Evolutionary conservation across 2,797 vertebrate species (phyloP).

Genomic region (Neomorphus geoffroyi): DNA sequence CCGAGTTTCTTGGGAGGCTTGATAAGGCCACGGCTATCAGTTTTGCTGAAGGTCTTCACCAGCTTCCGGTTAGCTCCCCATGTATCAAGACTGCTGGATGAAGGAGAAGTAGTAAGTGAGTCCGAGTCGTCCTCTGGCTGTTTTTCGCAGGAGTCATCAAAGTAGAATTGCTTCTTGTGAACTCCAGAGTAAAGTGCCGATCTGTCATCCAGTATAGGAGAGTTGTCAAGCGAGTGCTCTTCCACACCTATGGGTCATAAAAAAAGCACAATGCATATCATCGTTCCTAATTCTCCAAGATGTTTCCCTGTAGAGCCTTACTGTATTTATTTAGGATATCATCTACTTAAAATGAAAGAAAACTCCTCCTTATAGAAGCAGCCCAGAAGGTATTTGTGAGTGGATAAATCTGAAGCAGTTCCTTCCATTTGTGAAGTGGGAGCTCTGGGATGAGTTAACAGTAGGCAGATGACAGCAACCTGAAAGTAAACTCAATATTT

Average conservation of each 20-base stretch:
- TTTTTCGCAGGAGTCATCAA: conserved; percentile 83
- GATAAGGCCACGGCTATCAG: conserved; percentile 89
- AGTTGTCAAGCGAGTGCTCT: conserved; percentile 83
- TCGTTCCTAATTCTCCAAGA: not conserved
- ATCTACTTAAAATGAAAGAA: not conserved
- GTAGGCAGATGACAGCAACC: not conserved
- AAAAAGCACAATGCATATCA: not conserved
- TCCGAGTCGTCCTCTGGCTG: conserved; percentile 88
- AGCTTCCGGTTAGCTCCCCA: conserved; percentile 90
- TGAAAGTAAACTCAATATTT: not conserved
- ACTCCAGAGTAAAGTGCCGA: conserved; percentile 91
- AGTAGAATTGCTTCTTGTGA: conserved; percentile 87
- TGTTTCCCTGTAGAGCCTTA: not conserved
- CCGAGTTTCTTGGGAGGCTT: conserved; percentile 90
- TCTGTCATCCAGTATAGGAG: conserved; percentile 86
- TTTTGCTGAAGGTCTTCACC: conserved; percentile 91
- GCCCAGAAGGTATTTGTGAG: not conserved
- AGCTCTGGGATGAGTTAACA: not conserved
- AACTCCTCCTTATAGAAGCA: not conserved
- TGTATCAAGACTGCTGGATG: conserved; percentile 90
- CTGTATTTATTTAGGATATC: not conserved
- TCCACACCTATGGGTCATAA: conserved; percentile 72
- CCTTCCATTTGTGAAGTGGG: not conserved
- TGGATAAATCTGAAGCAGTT: not conserved
- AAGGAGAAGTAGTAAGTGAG: conserved; percentile 88